A percentile compares a stretch with the other conserved stretches of the same genome.
These are phyloP conservation scores for Spongilla lacustris DNA, from an alignment of 37 sponge, comb jelly and placozoan species.

Conservation along the genomic window DNA sequence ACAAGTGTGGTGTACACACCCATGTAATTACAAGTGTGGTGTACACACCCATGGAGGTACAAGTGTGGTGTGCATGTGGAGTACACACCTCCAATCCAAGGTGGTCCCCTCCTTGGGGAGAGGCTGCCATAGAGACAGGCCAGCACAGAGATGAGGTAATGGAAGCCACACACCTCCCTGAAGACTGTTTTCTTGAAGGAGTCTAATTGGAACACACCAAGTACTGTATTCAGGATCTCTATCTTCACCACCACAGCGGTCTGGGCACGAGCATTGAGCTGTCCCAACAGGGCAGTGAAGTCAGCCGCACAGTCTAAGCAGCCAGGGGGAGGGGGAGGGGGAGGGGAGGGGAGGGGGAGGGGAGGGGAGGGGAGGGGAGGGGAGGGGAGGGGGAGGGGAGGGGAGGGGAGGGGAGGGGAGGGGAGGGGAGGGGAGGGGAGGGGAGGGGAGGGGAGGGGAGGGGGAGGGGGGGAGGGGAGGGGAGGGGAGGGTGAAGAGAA, in stretches of 20 bases:
- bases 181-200: constrained; percentile 67
- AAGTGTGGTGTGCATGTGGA: too few relatives aligned
- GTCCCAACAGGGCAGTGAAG: constrained; percentile 63
- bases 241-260: constrained; percentile 71
- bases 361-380: too few relatives aligned
- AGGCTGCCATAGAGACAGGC: constrained; percentile 80
- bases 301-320: constrained; percentile 69
- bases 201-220: constrained; percentile 76
- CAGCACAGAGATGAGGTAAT: constrained; percentile 80
- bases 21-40: too few relatives aligned
- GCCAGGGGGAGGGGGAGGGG: not conserved
- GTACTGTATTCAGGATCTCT: constrained; percentile 79
- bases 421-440: too few relatives aligned
- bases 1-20: not conserved
- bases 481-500: not conserved
- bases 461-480: constrained; percentile 2
- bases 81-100: constrained; percentile 63
- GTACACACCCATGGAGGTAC: constrained; percentile 20
- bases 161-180: constrained; percentile 82
- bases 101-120: constrained; percentile 19
- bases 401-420: too few relatives aligned
- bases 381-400: too few relatives aligned
- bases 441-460: not conserved
- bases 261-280: constrained; percentile 57
- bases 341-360: not conserved